A percentile compares a stretch with the other conserved stretches of the same genome.
Evolutionary conservation across 2,797 vertebrate genomes (phyloP).

Genomic region (Steatocranus sp.): DNA sequence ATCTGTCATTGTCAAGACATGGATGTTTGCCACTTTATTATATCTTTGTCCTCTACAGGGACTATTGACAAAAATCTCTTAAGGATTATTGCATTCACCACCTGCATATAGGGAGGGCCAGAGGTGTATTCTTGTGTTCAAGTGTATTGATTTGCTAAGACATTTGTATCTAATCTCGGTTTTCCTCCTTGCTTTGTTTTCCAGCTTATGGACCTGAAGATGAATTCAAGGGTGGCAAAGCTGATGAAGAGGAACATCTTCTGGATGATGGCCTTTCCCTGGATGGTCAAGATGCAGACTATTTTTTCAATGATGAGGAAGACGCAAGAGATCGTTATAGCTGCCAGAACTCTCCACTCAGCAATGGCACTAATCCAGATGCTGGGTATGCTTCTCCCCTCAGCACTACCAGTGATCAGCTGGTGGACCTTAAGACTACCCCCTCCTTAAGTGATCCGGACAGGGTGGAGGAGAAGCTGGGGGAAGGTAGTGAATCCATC

Average conservation of each 20-base stretch:
- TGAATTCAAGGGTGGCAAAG: conserved; percentile 88
- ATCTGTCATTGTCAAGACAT: conserved; percentile 79
- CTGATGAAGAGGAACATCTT: conserved; percentile 84
- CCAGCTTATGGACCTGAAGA: conserved; percentile 97
- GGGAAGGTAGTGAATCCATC: conserved; percentile 74
- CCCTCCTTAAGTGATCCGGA: conserved; percentile 85
- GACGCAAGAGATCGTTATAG: conserved; percentile 87
- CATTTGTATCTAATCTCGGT: conserved; percentile 8
- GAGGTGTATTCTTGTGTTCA: not conserved
- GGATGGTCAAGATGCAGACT: conserved; percentile 89
- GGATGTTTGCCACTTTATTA: conserved; percentile 78
- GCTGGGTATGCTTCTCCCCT: conserved; percentile 94
- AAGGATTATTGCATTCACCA: conserved; percentile 56
- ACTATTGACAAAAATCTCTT: conserved; percentile 72
- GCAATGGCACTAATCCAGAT: conserved; percentile 94
- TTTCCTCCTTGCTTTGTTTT: conserved; percentile 60
- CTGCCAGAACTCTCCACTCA: conserved; percentile 94
- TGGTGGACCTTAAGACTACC: conserved; percentile 86
- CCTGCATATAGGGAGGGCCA: conserved; percentile 1
- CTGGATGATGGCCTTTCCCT: conserved; percentile 89
- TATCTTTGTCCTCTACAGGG: conserved; percentile 63
- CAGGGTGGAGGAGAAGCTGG: conserved; percentile 74
- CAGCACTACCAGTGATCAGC: conserved; percentile 92
- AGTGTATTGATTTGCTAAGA: not conserved
- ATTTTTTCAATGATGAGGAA: conserved; percentile 84